These are phyloP conservation scores for Callyntrura sp. DNA, from an alignment of 2,888 invertebrate species.

Conservation along the genomic window DNA sequence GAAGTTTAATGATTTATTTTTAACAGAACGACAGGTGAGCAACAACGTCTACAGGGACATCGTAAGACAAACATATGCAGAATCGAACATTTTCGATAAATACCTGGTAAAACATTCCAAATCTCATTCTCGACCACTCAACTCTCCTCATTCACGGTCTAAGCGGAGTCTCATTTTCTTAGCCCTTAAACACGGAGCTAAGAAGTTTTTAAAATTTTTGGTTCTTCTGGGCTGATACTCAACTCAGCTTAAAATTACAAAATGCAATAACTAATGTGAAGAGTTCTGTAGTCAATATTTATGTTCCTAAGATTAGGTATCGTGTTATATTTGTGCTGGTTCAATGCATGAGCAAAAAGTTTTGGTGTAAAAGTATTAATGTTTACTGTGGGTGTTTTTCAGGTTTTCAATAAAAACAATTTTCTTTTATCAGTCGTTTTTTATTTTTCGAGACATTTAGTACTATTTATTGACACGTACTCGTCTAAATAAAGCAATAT, in stretches of 20 bases:
- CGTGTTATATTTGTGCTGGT: not conserved
- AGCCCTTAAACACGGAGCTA: not conserved
- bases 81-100: slow-evolving; percentile 50
- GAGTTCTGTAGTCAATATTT: slow-evolving; percentile 29
- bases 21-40: not conserved
- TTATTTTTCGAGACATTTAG: slow-evolving; percentile 28
- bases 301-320: slow-evolving; percentile 31
- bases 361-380: too few species aligned
- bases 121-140: not conserved
- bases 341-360: not conserved
- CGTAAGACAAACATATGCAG: not conserved
- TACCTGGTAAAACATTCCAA: not conserved
- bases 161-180: slow-evolving; percentile 49
- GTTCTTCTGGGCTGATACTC: slow-evolving; percentile 17
- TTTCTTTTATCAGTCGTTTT: not conserved
- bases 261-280: too few species aligned
- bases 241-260: not conserved
- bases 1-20: too few species aligned
- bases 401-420: too few species aligned
- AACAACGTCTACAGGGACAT: not conserved
- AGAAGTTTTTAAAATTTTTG: slow-evolving; percentile 62
- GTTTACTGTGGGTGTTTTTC: too few species aligned
- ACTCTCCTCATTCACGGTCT: slow-evolving; percentile 21
- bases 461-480: not conserved
- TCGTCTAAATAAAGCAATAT: slow-evolving; percentile 1